Evolutionary conservation across 2,797 vertebrate species (phyloP).

Genomic region (Pipistrellus pygmaeus): DNA sequence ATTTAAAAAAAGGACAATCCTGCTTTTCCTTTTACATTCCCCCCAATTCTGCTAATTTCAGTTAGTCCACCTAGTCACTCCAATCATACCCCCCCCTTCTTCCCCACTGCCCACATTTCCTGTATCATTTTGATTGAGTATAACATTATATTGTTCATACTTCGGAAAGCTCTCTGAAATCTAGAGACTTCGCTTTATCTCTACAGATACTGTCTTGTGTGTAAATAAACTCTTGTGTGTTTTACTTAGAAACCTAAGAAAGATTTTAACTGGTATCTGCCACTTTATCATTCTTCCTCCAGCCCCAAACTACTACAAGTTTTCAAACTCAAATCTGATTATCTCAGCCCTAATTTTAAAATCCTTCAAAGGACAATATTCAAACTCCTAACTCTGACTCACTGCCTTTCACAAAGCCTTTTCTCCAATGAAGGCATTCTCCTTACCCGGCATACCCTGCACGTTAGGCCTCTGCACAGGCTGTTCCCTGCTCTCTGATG

Average conservation of each 20-base stretch:
- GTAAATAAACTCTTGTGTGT: background rate
- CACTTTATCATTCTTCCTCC: conserved; percentile 44
- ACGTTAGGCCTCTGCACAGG: background rate
- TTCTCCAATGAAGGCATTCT: background rate
- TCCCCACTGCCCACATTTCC: background rate
- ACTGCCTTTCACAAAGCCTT: background rate
- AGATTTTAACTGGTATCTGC: background rate
- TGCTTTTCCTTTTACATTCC: conserved; percentile 11
- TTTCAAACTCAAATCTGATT: conserved; percentile 64
- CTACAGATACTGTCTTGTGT: background rate
- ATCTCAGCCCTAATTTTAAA: conserved; percentile 42
- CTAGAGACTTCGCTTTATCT: background rate
- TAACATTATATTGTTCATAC: conserved; percentile 35
- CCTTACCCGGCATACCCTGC: background rate
- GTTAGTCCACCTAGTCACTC: background rate
- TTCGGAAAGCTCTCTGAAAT: conserved; percentile 46
- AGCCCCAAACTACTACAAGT: background rate
- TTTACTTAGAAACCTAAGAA: background rate
- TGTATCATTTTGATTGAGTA: background rate
- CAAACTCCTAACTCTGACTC: conserved; percentile 8
- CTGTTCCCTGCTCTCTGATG: background rate
- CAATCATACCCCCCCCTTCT: background rate
- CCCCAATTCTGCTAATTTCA: background rate
- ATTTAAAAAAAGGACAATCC: background rate
- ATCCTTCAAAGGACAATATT: conserved; percentile 21